Evolutionary conservation across 2,113 vertebrate species (phyloP), one percentile per base, ranked within the genome.

Genomic region (Onychostruthus taczanowskii): DNA sequence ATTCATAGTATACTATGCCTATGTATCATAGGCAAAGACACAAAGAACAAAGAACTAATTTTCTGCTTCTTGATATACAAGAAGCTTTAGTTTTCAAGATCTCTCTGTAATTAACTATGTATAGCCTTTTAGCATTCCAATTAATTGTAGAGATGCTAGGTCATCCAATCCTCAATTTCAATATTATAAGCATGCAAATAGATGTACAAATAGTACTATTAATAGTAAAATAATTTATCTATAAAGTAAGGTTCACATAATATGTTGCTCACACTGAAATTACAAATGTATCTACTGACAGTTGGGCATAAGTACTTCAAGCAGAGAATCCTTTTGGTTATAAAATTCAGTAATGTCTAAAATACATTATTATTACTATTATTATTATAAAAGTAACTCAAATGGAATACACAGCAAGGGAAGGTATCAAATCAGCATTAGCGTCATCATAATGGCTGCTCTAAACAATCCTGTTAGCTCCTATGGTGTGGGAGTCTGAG

Each of bases 401-500:
- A 30, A 72, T 4, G 10, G 37, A 72, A 59, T 35, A n/a, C 16
- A 28, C 15, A 30, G 39, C 62, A 64, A 88, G 82, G 39, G 33
- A 81, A 75, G 63, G 56, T 41, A 66, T 70, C 1, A 4, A 67
- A 86, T 86, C 92, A 86, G 20, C 64, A 41, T 84, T 88, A 69
- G 16, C 72, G 75, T 67, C 61, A 80, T 67, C 82, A 70, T 88
- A 86, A 59, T 72, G 72, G 50, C 55, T 89, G 43, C 82, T 94
- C 87, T 77, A 59, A 93, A 95, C 67, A 76, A 49, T 73, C 19
- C 63, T 80, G 33, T 80, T 91, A 88, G 30, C 49, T 91, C 55
- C 50, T 13, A 5, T 90, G 55, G 24, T 94, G 95, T 93, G 59
- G 94, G 95, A 91, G 89, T 94, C 67, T 84, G n/a, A 94, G 78